Evolutionary conservation across 2,797 vertebrate genomes (phyloP).

Genomic region (Brotula barbata): DNA sequence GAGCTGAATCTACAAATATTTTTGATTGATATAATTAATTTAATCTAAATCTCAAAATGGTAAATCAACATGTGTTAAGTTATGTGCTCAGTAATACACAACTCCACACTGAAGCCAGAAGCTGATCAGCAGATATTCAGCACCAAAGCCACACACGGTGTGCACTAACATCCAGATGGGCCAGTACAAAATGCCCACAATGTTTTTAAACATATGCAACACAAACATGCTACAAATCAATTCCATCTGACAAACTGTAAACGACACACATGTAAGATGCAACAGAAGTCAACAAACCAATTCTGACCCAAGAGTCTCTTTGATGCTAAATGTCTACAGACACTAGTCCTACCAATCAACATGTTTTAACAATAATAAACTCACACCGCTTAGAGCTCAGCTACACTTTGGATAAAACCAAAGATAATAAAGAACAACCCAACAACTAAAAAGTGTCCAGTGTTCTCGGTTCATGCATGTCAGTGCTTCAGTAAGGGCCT

Average conservation of each 20-base stretch:
- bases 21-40: too few species aligned
- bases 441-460: too few species aligned
- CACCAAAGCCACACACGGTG: constrained; percentile 1
- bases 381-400: neutral
- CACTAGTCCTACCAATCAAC: neutral
- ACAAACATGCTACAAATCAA: neutral
- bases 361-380: constrained; percentile 31
- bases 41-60: neutral
- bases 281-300: neutral
- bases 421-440: neutral
- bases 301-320: neutral
- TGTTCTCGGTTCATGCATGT: constrained; percentile 13
- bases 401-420: neutral
- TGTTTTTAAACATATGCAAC: neutral
- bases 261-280: neutral
- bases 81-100: neutral
- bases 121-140: neutral
- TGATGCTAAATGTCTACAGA: neutral
- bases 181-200: neutral
- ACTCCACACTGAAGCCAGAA: neutral
- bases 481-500: constrained; percentile 10
- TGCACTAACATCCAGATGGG: neutral
- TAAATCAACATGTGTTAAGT: neutral
- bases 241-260: neutral
- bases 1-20: too few species aligned